These are phyloP conservation scores for Thunnus albacares DNA, from an alignment of 2,797 vertebrate species.

Conservation along the genomic window DNA sequence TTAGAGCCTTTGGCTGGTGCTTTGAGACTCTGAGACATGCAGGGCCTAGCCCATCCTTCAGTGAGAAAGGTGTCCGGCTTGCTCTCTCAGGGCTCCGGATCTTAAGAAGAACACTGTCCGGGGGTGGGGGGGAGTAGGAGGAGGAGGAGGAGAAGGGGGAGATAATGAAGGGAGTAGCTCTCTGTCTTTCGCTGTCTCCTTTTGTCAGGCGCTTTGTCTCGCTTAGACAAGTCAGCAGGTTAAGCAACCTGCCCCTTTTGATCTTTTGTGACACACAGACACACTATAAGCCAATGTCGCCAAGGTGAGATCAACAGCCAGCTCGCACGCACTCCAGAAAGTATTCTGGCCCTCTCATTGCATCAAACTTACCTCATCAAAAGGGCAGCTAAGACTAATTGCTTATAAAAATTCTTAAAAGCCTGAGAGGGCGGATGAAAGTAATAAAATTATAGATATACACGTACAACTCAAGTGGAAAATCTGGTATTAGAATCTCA, in stretches of 20 bases:
- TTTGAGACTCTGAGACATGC: slow-evolving; percentile 75
- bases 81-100: slow-evolving; percentile 78
- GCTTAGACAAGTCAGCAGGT: slow-evolving; percentile 94
- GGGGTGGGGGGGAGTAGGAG: slow-evolving; percentile 41
- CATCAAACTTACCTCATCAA: slow-evolving; percentile 68
- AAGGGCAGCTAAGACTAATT: slow-evolving; percentile 46
- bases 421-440: slow-evolving; percentile 58
- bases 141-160: slow-evolving; percentile 24
- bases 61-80: slow-evolving; percentile 71
- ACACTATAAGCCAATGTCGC: slow-evolving; percentile 56
- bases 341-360: slow-evolving; percentile 45
- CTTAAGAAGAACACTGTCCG: slow-evolving; percentile 80
- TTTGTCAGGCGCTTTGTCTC: slow-evolving; percentile 87
- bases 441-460: slow-evolving; percentile 26
- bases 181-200: slow-evolving; percentile 78
- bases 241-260: slow-evolving; percentile 83
- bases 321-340: slow-evolving; percentile 57
- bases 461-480: slow-evolving; percentile 50
- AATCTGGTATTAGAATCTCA: slow-evolving; percentile 56
- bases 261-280: slow-evolving; percentile 78
- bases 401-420: slow-evolving; percentile 46
- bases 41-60: slow-evolving; percentile 72
- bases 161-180: slow-evolving; percentile 85
- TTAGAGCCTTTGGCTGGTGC: slow-evolving; percentile 76
- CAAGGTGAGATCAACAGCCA: slow-evolving; percentile 59